phyloP scores from a whole-genome alignment of 2,113 vertebrate species.

The Gymnogyps californianus region DNA sequence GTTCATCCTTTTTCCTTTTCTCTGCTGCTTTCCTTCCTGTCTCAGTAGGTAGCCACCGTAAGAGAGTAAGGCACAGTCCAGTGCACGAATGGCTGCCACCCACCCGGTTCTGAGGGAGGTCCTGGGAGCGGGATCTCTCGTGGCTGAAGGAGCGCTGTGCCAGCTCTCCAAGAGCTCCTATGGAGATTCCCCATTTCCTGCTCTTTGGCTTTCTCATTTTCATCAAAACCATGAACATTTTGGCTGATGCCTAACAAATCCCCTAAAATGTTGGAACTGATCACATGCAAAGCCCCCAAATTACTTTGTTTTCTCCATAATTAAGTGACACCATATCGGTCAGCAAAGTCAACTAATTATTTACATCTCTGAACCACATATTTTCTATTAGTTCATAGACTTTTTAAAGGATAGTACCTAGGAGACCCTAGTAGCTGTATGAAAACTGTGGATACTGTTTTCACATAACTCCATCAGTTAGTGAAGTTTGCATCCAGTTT shows the following conservation, averaged over 20 bases:
- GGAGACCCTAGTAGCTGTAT: not conserved
- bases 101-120: not conserved
- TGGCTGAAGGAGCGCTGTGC: not conserved
- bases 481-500: not conserved
- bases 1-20: not conserved
- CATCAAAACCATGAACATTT: not conserved
- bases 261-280: not conserved
- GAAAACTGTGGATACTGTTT: not conserved
- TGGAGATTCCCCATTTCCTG: not conserved
- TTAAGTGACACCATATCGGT: not conserved
- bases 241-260: not conserved
- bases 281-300: not conserved
- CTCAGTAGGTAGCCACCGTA: not conserved
- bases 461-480: not conserved
- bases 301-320: not conserved
- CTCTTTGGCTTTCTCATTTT: not conserved
- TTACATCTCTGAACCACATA: not conserved
- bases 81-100: accelerated
- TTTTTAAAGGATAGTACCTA: not conserved
- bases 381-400: not conserved
- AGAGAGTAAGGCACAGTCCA: not conserved
- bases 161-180: not conserved
- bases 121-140: not conserved
- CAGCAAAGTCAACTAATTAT: not conserved
- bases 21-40: not conserved